A percentile compares a stretch with the other conserved stretches of the same genome.
Conservation (phyloP, 2,113 vertebrate genomes). For the Thamnaconus septentrionalis region DNA sequence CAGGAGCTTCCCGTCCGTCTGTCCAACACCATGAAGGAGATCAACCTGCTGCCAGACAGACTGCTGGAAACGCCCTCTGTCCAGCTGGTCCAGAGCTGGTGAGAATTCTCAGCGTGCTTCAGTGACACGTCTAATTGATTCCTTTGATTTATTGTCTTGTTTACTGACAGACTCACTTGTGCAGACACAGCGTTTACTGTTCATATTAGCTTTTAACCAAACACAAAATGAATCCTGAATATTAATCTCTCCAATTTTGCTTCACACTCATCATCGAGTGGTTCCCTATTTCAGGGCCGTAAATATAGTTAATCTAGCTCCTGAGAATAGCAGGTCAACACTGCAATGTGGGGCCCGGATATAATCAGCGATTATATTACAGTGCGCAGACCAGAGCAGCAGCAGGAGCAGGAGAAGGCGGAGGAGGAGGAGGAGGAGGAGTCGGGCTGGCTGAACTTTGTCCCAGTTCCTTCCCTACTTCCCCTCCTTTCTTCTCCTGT, state of each 20-base stretch:
- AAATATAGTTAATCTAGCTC: neutral
- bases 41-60: conserved; percentile 83
- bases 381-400: neutral
- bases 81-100: conserved; percentile 90
- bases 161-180: neutral
- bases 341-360: neutral
- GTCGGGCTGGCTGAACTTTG: conserved; percentile 58
- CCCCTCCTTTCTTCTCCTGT: conserved; percentile 9
- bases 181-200: no score
- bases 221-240: neutral
- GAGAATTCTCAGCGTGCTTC: conserved; percentile 13
- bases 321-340: conserved; percentile 8
- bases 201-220: no score
- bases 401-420: neutral
- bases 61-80: conserved; percentile 84
- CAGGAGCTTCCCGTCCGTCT: conserved; percentile 90
- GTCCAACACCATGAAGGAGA: conserved; percentile 93
- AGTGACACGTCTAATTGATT: no score
- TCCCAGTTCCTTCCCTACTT: conserved; percentile 33
- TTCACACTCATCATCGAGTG: no score
- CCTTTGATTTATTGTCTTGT: neutral
- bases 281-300: neutral
- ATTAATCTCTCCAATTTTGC: neutral
- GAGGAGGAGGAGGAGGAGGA: neutral
- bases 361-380: neutral